phyloP scores from a whole-genome alignment of 2,113 vertebrate species.

The Actenoides hombroni region DNA sequence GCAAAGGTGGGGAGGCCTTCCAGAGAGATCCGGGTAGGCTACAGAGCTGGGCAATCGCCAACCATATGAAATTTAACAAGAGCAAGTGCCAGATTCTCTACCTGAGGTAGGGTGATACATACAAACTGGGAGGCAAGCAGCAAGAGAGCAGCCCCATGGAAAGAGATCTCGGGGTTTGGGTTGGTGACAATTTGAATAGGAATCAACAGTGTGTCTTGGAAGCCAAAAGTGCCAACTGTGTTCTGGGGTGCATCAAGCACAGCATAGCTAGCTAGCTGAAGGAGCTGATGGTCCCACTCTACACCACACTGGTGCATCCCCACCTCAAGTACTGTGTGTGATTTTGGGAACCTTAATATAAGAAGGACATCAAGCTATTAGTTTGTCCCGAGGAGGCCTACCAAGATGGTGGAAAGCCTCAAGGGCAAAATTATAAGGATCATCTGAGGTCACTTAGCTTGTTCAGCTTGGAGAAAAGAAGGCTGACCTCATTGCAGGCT shows the following conservation, averaged over 20 bases:
- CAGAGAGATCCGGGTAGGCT: background rate
- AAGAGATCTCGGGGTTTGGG: background rate
- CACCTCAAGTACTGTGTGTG: background rate
- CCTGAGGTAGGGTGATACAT: rapidly evolving
- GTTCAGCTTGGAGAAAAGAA: background rate
- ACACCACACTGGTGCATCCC: rapidly evolving
- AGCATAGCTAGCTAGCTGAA: rapidly evolving
- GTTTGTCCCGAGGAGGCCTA: background rate
- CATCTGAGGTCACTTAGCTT: background rate
- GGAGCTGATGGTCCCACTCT: background rate
- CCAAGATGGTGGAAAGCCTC: background rate
- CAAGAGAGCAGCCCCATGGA: rapidly evolving
- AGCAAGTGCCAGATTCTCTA: background rate
- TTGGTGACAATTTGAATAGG: background rate
- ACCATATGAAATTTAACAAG: background rate
- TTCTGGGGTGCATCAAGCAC: background rate
- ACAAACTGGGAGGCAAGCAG: background rate
- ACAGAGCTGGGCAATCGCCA: background rate
- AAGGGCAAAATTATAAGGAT: background rate
- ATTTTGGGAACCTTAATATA: background rate
- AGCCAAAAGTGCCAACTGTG: background rate
- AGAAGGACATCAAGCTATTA: background rate
- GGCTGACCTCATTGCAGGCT: background rate
- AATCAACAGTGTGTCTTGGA: background rate
- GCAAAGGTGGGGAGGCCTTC: background rate